Evolutionary conservation across 1,140 invertebrate genomes (phyloP).

Genomic region (Archegozetes longisetosus): DNA sequence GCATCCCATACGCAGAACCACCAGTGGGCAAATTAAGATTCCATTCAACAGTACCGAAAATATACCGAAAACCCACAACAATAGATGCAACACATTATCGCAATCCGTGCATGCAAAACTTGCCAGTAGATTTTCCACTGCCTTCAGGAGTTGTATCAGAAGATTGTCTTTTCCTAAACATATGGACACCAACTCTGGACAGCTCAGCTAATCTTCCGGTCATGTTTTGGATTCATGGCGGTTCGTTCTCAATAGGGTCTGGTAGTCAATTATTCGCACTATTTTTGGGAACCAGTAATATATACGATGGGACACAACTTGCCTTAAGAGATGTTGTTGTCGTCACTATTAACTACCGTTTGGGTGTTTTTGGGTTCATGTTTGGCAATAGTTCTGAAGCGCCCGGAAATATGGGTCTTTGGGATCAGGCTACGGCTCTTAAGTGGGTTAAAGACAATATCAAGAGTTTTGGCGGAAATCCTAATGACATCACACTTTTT

Average conservation of each 20-base stretch:
- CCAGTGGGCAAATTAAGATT: background rate
- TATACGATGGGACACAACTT: slow-evolving; percentile 53
- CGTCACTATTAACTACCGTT: slow-evolving; percentile 50
- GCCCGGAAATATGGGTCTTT: slow-evolving; percentile 23
- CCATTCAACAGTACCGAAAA: background rate
- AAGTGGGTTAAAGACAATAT: slow-evolving; percentile 26
- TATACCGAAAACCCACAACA: background rate
- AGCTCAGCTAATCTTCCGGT: slow-evolving; percentile 1
- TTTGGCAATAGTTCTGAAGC: slow-evolving; percentile 25
- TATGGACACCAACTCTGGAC: background rate
- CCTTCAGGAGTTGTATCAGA: background rate
- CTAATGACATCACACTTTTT: slow-evolving; percentile 32
- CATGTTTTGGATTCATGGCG: slow-evolving; percentile 18
- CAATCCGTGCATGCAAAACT: background rate
- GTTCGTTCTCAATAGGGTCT: slow-evolving; percentile 12
- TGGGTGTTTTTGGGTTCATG: slow-evolving; percentile 31
- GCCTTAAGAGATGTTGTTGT: slow-evolving; percentile 41
- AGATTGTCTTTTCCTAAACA: background rate
- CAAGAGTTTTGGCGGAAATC: slow-evolving; percentile 26
- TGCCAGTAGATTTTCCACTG: background rate
- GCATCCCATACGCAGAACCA: slow-evolving; percentile 13
- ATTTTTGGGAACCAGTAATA: slow-evolving; percentile 1
- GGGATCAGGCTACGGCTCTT: slow-evolving; percentile 33
- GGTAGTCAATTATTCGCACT: background rate
- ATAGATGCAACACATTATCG: background rate